A percentile compares a stretch with the other conserved stretches of the same genome.
Conservation (phyloP, 2,888 invertebrate species). For the Limnephilus rhombicus region DNA sequence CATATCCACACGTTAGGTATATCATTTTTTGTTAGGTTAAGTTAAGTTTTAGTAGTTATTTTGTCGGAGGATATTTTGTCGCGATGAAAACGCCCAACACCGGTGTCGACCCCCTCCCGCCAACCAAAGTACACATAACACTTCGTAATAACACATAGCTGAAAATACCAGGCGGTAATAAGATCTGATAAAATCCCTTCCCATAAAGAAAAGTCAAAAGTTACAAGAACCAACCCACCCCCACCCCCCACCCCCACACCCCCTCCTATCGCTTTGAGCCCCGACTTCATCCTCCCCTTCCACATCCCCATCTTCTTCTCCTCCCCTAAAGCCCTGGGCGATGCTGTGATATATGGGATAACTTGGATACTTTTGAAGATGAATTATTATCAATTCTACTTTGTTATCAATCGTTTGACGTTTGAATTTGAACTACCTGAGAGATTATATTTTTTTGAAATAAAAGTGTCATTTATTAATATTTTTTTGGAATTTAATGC, state of each 20-base stretch:
- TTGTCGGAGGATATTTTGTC: too few species aligned
- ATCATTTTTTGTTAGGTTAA: too few species aligned
- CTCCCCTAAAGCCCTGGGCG: conserved; percentile 8
- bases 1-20: too few species aligned
- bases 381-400: conserved; percentile 11
- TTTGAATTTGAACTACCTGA: neutral
- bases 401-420: neutral
- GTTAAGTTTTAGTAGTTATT: too few species aligned
- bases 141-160: neutral
- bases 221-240: neutral
- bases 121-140: neutral
- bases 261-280: neutral
- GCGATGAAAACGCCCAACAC: too few species aligned
- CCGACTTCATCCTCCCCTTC: neutral
- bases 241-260: too few species aligned
- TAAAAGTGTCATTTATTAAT: too few species aligned
- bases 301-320: neutral
- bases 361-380: neutral
- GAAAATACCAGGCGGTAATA: neutral
- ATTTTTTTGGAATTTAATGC: too few species aligned
- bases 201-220: conserved; percentile 4
- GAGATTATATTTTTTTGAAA: neutral
- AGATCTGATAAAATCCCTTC: conserved; percentile 8
- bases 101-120: neutral
- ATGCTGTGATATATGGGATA: neutral